phyloP scores from a whole-genome alignment of 2,888 invertebrate genomes.

The Archaeoteleia sp. region DNA sequence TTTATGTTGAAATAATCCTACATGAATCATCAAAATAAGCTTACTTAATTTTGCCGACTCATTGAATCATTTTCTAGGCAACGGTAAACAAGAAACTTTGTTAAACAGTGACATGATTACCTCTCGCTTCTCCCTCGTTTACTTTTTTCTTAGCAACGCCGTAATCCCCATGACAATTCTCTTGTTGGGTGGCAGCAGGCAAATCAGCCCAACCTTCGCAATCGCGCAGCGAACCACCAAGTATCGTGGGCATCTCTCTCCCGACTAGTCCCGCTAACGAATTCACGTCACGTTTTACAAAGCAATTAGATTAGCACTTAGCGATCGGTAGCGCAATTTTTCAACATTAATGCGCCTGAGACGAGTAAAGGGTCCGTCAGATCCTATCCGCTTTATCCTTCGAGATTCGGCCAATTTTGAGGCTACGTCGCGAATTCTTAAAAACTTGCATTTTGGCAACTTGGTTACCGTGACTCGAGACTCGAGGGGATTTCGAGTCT shows the following conservation, averaged over 20 bases:
- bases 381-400: neutral
- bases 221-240: no score
- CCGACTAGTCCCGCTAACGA: constrained; percentile 7
- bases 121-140: no score
- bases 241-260: constrained; percentile 10
- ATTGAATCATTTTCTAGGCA: no score
- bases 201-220: no score
- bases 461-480: neutral
- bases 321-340: constrained; percentile 19
- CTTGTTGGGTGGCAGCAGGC: no score
- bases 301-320: constrained; percentile 30
- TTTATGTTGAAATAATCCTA: no score
- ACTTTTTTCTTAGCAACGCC: no score
- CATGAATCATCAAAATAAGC: no score
- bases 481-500: constrained; percentile 1
- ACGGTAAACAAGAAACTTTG: no score
- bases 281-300: constrained; percentile 32
- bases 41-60: no score
- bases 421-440: constrained; percentile 5
- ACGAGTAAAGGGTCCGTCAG: constrained; percentile 3
- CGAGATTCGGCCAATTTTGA: neutral
- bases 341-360: constrained; percentile 19
- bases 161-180: no score
- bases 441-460: constrained; percentile 9
- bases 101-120: no score